Evolutionary conservation across 2,113 vertebrate genomes (phyloP), one percentile per base, ranked within the genome.

Genomic region (Notothenia rossii): DNA sequence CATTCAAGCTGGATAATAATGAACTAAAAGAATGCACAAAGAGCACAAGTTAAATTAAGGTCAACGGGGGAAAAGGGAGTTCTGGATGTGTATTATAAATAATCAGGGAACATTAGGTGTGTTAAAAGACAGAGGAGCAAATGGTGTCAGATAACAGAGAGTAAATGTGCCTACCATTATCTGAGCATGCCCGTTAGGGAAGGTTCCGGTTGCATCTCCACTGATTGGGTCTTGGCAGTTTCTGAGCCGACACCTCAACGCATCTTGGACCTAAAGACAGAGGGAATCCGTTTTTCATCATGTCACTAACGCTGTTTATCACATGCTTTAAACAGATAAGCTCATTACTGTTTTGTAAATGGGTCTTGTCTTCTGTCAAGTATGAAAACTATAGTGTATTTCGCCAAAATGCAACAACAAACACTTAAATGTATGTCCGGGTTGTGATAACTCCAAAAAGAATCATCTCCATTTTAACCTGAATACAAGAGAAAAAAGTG

Each of bases 201-300:
- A 99, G 77, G 97, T 98, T 90, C 98, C 98, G 50, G 98, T 98
- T 79, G 97, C 96, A 86, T 99, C 98, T 84, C 96, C 97, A 60
- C 95, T 98, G 88, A 99, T 99, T 75, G 98, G 98, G 90, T 99
- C 98, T 81, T 99, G 98, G 90, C 98, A 99, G 94, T 98, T 99
- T 95, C 98, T 96, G 70, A 99, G 93, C 54, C 98, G 95, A 94
- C 98, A 99, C 96, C 98, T 96, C 93, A 99, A 98, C 68, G 98
- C 97, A 87, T 99, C 98, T 92, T 99, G 98, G 86, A 99, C 98
- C 98, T 99, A 84, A 61, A 46, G 53, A 78, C 25, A 53, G 50
- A 17, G 5, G 46, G 8, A 69, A 22, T 20, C 14, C 20, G 9
- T 18, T 33, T n/a, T 70, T 53, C 10, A 46, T 55, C 4, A 60